These are phyloP conservation scores for Crenichthys baileyi DNA, from an alignment of 2,797 vertebrate genomes.

Conservation along the genomic window DNA sequence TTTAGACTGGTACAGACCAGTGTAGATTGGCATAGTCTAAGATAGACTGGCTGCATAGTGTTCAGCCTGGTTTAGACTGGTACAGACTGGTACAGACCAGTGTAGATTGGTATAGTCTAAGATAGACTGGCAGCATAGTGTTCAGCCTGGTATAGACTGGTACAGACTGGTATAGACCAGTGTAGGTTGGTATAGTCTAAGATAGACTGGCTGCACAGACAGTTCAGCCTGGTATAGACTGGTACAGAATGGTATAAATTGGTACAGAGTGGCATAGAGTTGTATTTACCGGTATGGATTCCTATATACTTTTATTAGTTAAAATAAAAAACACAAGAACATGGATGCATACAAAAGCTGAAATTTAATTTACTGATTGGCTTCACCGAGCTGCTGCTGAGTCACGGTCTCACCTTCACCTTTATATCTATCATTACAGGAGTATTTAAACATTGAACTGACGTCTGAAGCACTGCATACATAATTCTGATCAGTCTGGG, in stretches of 20 bases:
- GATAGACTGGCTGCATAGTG: too few species aligned
- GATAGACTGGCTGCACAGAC: too few species aligned
- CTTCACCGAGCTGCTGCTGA: not conserved
- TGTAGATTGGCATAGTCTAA: too few species aligned
- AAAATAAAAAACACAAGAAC: not conserved
- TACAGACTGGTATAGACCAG: too few species aligned
- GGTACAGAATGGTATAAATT: not conserved
- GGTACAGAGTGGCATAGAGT: not conserved
- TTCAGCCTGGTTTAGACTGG: too few species aligned
- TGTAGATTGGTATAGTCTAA: too few species aligned
- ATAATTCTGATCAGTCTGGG: not conserved
- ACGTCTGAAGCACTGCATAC: too few species aligned
- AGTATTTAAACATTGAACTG: not conserved
- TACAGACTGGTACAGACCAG: too few species aligned
- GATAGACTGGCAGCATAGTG: too few species aligned
- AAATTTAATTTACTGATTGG: not conserved
- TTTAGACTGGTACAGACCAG: too few species aligned
- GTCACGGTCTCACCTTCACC: not conserved
- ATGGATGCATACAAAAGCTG: not conserved
- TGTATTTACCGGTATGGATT: not conserved
- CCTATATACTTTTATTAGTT: not conserved
- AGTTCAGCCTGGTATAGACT: not conserved
- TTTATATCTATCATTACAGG: not conserved
- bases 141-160: too few species aligned
- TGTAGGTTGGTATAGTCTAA: too few species aligned